Base-by-base conservation (phyloP, 2,888 invertebrate genomes). In the Drosophila recens region DNA sequence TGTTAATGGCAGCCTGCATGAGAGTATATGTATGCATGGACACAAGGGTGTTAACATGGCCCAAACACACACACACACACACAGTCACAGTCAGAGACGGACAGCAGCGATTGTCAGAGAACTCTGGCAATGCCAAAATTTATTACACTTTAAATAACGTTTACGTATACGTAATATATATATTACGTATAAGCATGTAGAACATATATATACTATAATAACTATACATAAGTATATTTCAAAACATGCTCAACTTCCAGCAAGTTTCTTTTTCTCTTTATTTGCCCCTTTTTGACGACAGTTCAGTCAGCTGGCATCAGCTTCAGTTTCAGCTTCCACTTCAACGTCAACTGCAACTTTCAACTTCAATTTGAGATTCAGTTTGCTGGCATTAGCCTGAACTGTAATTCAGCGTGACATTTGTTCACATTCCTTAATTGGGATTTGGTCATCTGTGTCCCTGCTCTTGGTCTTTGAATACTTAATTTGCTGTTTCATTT, bases 101-200 rank as follows among this genome's bases (percentile, higher is more conserved):
- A 49, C 65, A 56, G 59, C 45, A 51, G 36, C 15, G 27, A 58
- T 13, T 48, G 20, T 30, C 54, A 51, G 49, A 11, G 43, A 13
- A 30, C 57, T 23, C 57, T 23, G 49, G 79, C 72, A 48, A 70
- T 70, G 59, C 65, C 59, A 62, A 69, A 76, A 82, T 82, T 82
- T 84, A 82, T 84, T 77, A 82, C 61, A 71, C 74, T 82, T 84
- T 74, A 79, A 82, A 82, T 82, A 82, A 69, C 77, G 68, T 71
- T 74, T 79, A 79, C 82, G 68, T 63, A 78, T 64, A 61, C 57
- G 61, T 67, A 42, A 57, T 46, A 23, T 3, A 27, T 48, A 58
- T 48, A 56, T 13, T 30, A 68, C 15, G 46, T 40, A 54, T 45
- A 38, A 46, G 49, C 43, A 51, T 36, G 34, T 13, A 20, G 20